Conservation (phyloP, 1,140 invertebrate genomes). For the Gonioctena quinquepunctata region DNA sequence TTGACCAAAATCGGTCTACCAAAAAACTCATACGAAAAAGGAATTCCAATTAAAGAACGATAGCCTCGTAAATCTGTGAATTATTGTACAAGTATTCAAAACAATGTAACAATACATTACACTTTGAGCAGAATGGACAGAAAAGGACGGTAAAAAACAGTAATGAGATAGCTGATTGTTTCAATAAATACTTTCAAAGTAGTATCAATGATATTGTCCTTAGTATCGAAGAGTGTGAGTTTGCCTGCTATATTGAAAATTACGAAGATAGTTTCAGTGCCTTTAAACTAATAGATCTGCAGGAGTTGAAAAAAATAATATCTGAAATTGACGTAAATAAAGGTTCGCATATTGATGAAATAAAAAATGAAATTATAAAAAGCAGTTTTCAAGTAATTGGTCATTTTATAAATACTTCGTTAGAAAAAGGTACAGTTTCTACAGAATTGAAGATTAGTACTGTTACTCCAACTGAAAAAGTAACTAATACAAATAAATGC, state of each 20-base stretch:
- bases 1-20: no score
- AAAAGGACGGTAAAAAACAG: background rate
- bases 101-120: no score
- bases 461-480: background rate
- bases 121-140: background rate
- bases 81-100: no score
- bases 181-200: slow-evolving; percentile 9
- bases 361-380: background rate
- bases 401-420: slow-evolving; percentile 1
- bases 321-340: slow-evolving; percentile 2
- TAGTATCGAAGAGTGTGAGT: slow-evolving; percentile 2
- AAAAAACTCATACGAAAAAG: no score
- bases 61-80: no score
- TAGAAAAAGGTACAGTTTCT: slow-evolving; percentile 2
- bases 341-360: slow-evolving; percentile 2
- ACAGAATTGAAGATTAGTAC: slow-evolving; percentile 3
- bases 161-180: background rate
- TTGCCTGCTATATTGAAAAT: slow-evolving; percentile 6
- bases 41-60: no score
- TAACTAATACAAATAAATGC: slow-evolving; percentile 5
- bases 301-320: background rate
- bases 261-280: background rate
- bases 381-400: slow-evolving; percentile 4
- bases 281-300: background rate
- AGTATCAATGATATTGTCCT: slow-evolving; percentile 4